Evolutionary conservation across 2,113 vertebrate species (phyloP).

Genomic region (Sinocyclocheilus grahami): DNA sequence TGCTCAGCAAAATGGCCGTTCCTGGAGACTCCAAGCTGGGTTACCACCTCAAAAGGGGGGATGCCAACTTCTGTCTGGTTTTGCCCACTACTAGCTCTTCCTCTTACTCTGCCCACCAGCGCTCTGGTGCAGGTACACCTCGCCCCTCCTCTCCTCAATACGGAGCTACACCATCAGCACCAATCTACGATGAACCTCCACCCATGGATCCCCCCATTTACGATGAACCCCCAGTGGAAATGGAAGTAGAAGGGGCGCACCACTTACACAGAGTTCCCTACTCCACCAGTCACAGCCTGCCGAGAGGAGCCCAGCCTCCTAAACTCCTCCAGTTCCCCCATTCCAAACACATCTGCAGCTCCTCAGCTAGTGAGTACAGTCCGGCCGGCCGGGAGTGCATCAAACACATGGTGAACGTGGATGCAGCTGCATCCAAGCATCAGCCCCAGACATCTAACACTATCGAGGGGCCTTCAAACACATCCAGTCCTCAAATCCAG

Average conservation of each 20-base stretch:
- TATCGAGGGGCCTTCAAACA: slow-evolving; percentile 42
- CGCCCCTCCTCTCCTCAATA: slow-evolving; percentile 75
- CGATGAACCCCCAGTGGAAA: slow-evolving; percentile 80
- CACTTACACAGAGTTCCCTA: slow-evolving; percentile 54
- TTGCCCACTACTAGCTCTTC: slow-evolving; percentile 61
- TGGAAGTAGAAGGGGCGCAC: slow-evolving; percentile 72
- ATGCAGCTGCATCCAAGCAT: slow-evolving; percentile 60
- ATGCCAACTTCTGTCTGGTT: slow-evolving; percentile 75
- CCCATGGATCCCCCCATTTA: slow-evolving; percentile 77
- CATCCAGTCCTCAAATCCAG: slow-evolving; percentile 45
- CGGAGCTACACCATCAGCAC: slow-evolving; percentile 68
- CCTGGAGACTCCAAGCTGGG: slow-evolving; percentile 71
- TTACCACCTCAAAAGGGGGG: slow-evolving; percentile 75
- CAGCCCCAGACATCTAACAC: not conserved
- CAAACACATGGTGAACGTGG: slow-evolving; percentile 82
- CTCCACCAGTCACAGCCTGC: slow-evolving; percentile 67
- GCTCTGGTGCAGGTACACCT: slow-evolving; percentile 62
- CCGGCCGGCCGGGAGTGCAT: slow-evolving; percentile 81
- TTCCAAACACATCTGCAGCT: slow-evolving; percentile 69
- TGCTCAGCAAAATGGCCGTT: slow-evolving; percentile 57
- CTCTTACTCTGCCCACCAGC: slow-evolving; percentile 63
- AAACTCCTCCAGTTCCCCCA: slow-evolving; percentile 77
- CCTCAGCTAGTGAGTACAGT: slow-evolving; percentile 77
- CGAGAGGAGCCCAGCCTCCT: slow-evolving; percentile 66
- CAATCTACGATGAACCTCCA: slow-evolving; percentile 82